Base-by-base conservation (phyloP, 2,113 vertebrate genomes). In the Sapajus apella region DNA sequence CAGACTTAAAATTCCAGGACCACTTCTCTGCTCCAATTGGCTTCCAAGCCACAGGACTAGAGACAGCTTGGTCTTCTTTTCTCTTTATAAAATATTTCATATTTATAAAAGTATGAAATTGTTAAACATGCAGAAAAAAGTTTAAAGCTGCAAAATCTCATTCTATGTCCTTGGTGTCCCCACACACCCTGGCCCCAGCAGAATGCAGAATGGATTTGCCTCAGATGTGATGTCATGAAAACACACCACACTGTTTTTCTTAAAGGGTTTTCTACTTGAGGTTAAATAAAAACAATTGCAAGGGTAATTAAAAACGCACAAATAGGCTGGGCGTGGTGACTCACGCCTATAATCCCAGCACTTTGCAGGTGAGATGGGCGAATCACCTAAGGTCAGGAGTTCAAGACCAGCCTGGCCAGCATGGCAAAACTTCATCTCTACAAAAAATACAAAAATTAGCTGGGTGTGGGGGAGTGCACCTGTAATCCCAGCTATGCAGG, bases 161-260 rank as follows among this genome's bases (percentile, higher is more conserved):
- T 2, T 25, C 50, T 27, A 0, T n/a, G 3, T 37, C 8, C 45
- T 32, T 18, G 56, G 55, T 55, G 55, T 3, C 12, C 25, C 61
- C 58, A 6, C 1, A 3, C 16, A 35, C 27, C 4, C 35, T 16
- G 27, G 1, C 25, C 16, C 14, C 7, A 2, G 18, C 12, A 18
- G 9, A 76, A 18, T 3, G 43, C 6, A 50, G 40, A 16, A 18
- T 6, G 6, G 10, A 12, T 8, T 27, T 79, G 20, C 23, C 14
- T 21, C 37, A 11, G 52, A 58, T 0, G 0, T 0, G 1, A 13
- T 35, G 1, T 27, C 0, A 0, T 6, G 45, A n/a, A 73, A 25
- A 61, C 32, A 27, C 2, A 21, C 8, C n/a, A 21, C 6, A 18
- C 17, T 68, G 75, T 47, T 30, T 76, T 76, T 35, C 47, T 16